Evolutionary conservation across 2,797 vertebrate genomes (phyloP), one percentile per base, ranked within the genome.

Genomic region (Pseudomugil gertrudae): DNA sequence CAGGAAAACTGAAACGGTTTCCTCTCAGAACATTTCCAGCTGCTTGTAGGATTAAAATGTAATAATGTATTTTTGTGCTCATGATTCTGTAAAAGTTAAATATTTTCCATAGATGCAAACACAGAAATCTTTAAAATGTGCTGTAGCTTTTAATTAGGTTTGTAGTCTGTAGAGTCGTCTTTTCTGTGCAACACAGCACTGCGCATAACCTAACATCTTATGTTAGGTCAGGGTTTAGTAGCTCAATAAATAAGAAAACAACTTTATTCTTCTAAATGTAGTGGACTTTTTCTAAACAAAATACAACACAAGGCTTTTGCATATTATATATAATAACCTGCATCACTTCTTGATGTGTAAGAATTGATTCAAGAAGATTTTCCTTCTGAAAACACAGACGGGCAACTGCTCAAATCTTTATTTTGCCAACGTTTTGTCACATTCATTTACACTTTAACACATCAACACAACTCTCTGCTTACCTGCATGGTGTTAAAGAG

Each of bases 401-500:
- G 43, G n/a, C n/a, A 47, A 6, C 43, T 5, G 21, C 47, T 24
- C 13, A 11, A 50, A 5, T 13, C 23, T 50, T 50, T 1, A 45
- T 9, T 50, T 24, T 24, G 11, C n/a, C 1, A 23, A 50, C 24
- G 10, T 50, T 24, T 24, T 26, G 4, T 50, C 21, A 50, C n/a
- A 21, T 24, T 30, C n/a, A 26, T 10, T 14, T 47, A 23, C 43
- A 47, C n/a, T 10, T 5, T 2, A 4, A 26, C 21, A 47, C 23
- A 45, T 50, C 61, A 4, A 29, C 60, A 54, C 32, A 59, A 7
- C 3, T 19, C 27, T 21, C 15, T 26, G 57, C 60, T 19, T 74
- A 95, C 94, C 94, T 95, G 94, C 94, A 95, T 95, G 79, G 80
- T 92, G 80, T 90, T 88, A 74, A 95, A 94, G 69, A 89, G 9